phyloP scores from a whole-genome alignment of 2,113 vertebrate species.

The Chitala chitala region DNA sequence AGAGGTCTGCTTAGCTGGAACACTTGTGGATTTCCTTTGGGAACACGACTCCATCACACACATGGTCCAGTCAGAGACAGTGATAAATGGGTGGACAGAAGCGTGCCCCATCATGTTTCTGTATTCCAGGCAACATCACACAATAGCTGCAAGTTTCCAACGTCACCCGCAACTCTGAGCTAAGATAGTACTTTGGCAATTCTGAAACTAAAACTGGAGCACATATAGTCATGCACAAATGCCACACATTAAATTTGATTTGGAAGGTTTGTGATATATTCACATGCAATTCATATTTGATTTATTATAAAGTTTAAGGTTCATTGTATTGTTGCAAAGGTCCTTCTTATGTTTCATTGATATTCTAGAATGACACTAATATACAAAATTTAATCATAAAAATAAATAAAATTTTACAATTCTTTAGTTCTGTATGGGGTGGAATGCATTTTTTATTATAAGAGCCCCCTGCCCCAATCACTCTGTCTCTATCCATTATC shows the following conservation, averaged over 20 bases:
- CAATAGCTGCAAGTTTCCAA: constrained; percentile 31
- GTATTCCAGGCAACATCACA: constrained; percentile 39
- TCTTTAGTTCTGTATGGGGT: too few species aligned
- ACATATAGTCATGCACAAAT: background rate
- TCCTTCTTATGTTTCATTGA: too few species aligned
- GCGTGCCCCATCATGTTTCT: constrained; percentile 42
- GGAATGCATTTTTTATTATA: too few species aligned
- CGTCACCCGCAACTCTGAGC: constrained; percentile 38
- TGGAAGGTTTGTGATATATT: background rate
- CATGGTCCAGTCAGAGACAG: constrained; percentile 50
- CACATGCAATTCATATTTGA: background rate
- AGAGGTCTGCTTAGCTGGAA: constrained; percentile 34
- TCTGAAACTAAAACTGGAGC: constrained; percentile 41
- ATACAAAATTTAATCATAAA: too few species aligned
- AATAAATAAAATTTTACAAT: too few species aligned
- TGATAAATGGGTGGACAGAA: constrained; percentile 60
- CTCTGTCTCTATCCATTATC: too few species aligned
- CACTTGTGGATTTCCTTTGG: constrained; percentile 59
- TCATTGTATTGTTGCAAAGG: too few species aligned
- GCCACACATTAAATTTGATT: background rate
- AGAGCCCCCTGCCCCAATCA: background rate
- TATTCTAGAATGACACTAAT: too few species aligned
- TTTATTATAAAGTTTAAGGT: too few species aligned
- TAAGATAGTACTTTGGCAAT: constrained; percentile 25
- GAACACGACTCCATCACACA: constrained; percentile 46